phyloP scores from a whole-genome alignment of 2,797 vertebrate genomes.

The Crocodylus rhombifer region DNA sequence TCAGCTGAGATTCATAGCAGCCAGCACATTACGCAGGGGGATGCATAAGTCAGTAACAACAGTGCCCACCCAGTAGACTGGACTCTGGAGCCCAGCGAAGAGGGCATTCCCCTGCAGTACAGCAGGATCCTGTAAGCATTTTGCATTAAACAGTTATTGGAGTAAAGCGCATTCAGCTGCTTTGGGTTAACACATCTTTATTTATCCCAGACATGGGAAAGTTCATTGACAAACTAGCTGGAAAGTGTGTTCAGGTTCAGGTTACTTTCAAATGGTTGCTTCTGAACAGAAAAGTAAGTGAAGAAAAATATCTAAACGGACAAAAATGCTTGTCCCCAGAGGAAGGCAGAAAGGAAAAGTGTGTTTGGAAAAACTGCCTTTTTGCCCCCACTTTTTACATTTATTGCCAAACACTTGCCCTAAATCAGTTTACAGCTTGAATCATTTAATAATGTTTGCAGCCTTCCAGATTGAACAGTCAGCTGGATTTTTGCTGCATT shows the following conservation, averaged over 20 bases:
- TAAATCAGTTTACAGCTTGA: slow-evolving; percentile 9
- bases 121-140: too few relatives aligned
- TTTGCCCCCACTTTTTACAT: slow-evolving; percentile 28
- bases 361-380: slow-evolving; percentile 1
- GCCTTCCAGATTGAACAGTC: not conserved
- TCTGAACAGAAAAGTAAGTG: not conserved
- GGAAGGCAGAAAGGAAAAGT: not conserved
- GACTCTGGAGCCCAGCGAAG: too few relatives aligned
- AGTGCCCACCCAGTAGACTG: too few relatives aligned
- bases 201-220: not conserved
- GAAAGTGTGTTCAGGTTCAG: not conserved
- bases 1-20: too few relatives aligned
- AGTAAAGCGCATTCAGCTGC: too few relatives aligned
- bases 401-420: not conserved
- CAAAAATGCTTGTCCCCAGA: not conserved
- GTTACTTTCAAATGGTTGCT: not conserved
- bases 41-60: too few relatives aligned
- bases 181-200: not conserved
- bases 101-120: too few relatives aligned
- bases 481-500: not conserved
- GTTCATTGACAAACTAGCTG: not conserved
- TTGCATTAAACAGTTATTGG: too few relatives aligned
- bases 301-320: not conserved
- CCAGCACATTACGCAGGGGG: too few relatives aligned
- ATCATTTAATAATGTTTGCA: slow-evolving; percentile 5